Conservation (phyloP, 2,113 vertebrate genomes). For the Pteropus alecto region DNA sequence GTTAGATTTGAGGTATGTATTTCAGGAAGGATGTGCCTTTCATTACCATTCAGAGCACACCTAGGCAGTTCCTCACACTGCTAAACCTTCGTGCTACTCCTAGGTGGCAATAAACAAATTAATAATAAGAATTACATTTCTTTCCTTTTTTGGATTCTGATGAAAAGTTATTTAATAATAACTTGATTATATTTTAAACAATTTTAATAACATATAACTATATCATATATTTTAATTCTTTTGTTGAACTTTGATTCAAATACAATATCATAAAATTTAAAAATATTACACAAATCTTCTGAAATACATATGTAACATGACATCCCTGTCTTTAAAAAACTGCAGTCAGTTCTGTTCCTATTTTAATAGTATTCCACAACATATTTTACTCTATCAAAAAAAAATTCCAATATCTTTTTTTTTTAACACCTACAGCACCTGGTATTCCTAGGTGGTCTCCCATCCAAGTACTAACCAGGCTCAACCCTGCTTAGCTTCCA, state of each 20-base stretch:
- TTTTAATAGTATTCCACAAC: not conserved
- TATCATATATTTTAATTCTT: not conserved
- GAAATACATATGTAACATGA: not conserved
- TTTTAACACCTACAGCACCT: not conserved
- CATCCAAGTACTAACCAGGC: too few relatives aligned
- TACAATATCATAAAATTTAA: not conserved
- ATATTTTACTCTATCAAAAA: not conserved
- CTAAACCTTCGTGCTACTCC: not conserved
- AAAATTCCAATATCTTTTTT: not conserved
- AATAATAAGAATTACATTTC: not conserved
- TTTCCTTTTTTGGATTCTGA: not conserved
- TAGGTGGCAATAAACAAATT: not conserved
- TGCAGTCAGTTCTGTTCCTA: not conserved
- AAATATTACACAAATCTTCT: not conserved
- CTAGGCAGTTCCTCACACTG: not conserved
- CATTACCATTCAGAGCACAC: not conserved
- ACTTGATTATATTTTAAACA: constrained; percentile 18
- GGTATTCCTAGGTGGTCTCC: too few relatives aligned
- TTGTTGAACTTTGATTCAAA: constrained; percentile 14
- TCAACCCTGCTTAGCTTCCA: too few relatives aligned
- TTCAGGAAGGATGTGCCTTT: not conserved
- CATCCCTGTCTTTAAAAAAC: not conserved
- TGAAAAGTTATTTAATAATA: constrained; percentile 40
- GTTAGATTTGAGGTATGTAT: not conserved
- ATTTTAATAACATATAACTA: not conserved